Percentiles rank a stretch among this genome's conserved stretches.
phyloP scores from a whole-genome alignment of 2,888 invertebrate genomes.

The Hypolimnas misippus region DNA sequence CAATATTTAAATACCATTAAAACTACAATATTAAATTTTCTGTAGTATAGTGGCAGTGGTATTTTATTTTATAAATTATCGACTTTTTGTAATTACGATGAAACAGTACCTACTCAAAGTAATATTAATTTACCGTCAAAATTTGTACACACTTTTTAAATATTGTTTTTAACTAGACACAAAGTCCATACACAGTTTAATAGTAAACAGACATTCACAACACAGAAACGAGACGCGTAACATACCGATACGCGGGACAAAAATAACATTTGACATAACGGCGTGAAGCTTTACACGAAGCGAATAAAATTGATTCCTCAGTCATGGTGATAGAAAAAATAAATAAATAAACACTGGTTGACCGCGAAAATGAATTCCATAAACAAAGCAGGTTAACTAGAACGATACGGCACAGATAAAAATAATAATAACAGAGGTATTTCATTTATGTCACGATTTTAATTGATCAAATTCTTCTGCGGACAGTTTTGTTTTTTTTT shows the following conservation, averaged over 20 bases:
- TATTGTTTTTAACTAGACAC: not conserved
- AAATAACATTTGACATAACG: slow-evolving; percentile 22
- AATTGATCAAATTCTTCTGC: too few relatives aligned
- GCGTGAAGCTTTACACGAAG: slow-evolving; percentile 25
- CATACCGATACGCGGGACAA: slow-evolving; percentile 9
- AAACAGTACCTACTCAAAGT: too few relatives aligned
- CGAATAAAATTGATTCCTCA: slow-evolving; percentile 19
- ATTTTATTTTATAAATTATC: too few relatives aligned
- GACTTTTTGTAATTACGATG: too few relatives aligned
- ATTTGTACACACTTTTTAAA: too few relatives aligned
- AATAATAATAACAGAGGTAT: not conserved
- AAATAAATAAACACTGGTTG: slow-evolving; percentile 8
- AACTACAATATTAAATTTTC: too few relatives aligned
- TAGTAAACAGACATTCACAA: slow-evolving; percentile 8
- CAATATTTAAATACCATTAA: too few relatives aligned
- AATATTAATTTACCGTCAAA: too few relatives aligned
- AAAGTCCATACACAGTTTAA: not conserved
- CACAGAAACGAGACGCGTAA: slow-evolving; percentile 7
- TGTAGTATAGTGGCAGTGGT: too few relatives aligned
- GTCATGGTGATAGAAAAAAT: not conserved
- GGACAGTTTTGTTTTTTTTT: too few relatives aligned
- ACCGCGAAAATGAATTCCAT: not conserved
- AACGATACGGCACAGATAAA: not conserved
- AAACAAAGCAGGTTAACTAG: not conserved
- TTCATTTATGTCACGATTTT: too few relatives aligned